Conservation (phyloP, 2,113 vertebrate genomes). For the Passer montanus region DNA sequence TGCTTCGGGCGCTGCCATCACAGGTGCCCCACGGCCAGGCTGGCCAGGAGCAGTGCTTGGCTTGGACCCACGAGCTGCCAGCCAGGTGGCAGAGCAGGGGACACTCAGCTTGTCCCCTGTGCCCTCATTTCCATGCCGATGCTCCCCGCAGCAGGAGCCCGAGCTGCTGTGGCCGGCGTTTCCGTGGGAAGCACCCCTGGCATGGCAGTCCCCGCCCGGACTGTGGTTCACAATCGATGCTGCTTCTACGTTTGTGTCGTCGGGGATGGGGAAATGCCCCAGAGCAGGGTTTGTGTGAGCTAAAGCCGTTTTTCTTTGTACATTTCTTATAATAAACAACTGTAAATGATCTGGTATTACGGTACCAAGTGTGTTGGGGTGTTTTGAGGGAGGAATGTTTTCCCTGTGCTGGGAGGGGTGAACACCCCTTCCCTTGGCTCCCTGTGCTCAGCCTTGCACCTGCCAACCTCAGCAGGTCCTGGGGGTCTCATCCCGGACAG, state of each 20-base stretch:
- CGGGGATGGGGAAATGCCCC: not conserved
- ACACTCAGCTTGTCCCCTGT: not conserved
- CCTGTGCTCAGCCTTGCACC: not conserved
- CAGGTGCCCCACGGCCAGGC: not conserved
- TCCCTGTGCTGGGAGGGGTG: not conserved
- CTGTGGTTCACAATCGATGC: slow-evolving; percentile 24
- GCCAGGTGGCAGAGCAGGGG: not conserved
- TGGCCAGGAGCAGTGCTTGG: not conserved
- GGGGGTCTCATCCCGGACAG: not conserved
- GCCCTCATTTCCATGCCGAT: not conserved
- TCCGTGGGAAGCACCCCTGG: slow-evolving; percentile 51
- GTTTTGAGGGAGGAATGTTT: no score
- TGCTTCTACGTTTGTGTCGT: slow-evolving; percentile 68
- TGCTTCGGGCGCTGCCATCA: not conserved
- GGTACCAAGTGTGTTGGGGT: rapidly evolving
- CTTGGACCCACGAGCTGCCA: not conserved
- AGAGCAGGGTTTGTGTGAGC: slow-evolving; percentile 16
- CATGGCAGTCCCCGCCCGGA: not conserved
- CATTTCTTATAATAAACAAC: slow-evolving; percentile 73
- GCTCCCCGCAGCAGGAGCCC: not conserved
- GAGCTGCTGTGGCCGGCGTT: not conserved
- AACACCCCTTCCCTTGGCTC: not conserved
- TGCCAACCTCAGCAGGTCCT: not conserved
- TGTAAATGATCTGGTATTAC: not conserved
- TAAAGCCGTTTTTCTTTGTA: slow-evolving; percentile 55